phyloP scores from a whole-genome alignment of 1,140 invertebrate species.

The Drosophila trapezifrons region DNA sequence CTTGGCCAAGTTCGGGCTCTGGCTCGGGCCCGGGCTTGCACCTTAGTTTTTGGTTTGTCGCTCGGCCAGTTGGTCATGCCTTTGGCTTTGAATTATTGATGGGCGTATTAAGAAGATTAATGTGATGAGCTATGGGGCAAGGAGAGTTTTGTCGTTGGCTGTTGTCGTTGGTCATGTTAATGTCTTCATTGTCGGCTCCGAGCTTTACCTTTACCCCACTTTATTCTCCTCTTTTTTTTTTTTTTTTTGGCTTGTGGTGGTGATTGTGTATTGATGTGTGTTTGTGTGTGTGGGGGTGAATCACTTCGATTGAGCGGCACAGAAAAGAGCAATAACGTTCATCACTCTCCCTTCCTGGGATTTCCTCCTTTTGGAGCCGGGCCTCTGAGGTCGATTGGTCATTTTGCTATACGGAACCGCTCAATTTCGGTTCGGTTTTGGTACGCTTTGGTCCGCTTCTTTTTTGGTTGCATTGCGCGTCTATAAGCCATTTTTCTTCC shows the following conservation, averaged over 20 bases:
- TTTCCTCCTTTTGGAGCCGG: constrained; percentile 19
- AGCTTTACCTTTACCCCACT: constrained; percentile 67
- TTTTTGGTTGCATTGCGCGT: constrained; percentile 63
- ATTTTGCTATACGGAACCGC: constrained; percentile 52
- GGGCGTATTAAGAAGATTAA: constrained; percentile 83
- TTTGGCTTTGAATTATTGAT: constrained; percentile 82
- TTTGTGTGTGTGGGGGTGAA: constrained; percentile 35
- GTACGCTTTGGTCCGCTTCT: constrained; percentile 14
- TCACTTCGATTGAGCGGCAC: constrained; percentile 57
- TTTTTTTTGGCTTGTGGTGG: too few relatives aligned
- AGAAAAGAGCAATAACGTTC: constrained; percentile 73
- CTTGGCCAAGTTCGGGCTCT: constrained; percentile 42
- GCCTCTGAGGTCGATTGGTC: constrained; percentile 70
- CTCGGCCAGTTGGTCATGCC: constrained; percentile 65
- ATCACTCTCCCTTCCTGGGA: constrained; percentile 52
- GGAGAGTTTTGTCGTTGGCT: constrained; percentile 71
- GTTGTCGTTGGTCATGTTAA: constrained; percentile 79
- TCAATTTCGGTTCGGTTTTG: constrained; percentile 18
- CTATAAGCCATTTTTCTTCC: constrained; percentile 80
- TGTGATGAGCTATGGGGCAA: constrained; percentile 75
- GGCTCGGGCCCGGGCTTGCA: constrained; percentile 21
- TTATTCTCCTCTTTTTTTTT: not conserved
- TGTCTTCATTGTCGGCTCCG: constrained; percentile 78
- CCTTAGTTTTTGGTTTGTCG: constrained; percentile 14
- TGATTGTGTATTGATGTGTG: constrained; percentile 32